Evolutionary conservation across 2,113 vertebrate species (phyloP).

Genomic region (Lepus europaeus): DNA sequence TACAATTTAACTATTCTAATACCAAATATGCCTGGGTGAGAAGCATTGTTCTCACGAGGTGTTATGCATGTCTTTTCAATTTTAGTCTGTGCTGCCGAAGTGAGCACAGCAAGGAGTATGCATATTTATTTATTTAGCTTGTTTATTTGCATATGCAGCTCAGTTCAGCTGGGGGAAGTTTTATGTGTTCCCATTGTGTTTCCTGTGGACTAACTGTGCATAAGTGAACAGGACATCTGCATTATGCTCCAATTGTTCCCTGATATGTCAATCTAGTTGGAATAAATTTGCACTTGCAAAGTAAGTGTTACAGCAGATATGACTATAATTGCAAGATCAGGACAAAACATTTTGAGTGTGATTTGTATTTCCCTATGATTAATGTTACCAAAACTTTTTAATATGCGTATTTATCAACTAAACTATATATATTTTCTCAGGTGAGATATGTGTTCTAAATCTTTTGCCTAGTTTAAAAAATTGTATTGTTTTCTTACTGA

Average conservation of each 20-base stretch:
- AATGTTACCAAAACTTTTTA: background rate
- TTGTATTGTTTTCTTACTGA: background rate
- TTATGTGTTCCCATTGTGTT: background rate
- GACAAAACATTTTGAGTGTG: background rate
- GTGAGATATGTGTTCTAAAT: background rate
- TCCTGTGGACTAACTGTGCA: background rate
- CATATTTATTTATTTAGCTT: background rate
- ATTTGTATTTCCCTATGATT: background rate
- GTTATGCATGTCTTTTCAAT: background rate
- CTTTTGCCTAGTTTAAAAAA: background rate
- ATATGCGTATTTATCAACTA: background rate
- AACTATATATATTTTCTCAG: background rate
- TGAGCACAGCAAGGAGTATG: no score
- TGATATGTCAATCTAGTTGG: constrained; percentile 3
- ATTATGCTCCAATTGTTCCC: background rate
- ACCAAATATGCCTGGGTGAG: background rate
- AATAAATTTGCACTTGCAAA: constrained; percentile 22
- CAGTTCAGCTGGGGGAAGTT: background rate
- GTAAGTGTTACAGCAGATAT: background rate
- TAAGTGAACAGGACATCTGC: constrained; percentile 7
- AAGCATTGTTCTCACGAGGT: background rate
- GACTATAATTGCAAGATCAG: background rate
- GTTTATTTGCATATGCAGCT: background rate
- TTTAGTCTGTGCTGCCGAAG: no score
- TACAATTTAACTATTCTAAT: background rate